Conservation (phyloP, 2,888 invertebrate genomes). For the Sipunculus nudus region DNA sequence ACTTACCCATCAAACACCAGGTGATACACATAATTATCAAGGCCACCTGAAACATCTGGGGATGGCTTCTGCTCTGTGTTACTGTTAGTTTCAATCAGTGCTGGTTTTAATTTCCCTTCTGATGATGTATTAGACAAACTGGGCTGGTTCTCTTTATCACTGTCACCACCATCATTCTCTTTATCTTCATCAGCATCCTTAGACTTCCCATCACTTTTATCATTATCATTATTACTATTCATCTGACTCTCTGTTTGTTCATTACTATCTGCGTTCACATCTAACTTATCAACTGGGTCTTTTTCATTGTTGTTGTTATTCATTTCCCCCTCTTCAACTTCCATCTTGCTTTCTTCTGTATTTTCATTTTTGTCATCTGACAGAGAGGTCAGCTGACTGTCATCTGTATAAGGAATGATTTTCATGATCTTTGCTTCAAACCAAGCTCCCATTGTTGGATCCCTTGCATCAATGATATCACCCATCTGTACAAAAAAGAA, state of each 20-base stretch:
- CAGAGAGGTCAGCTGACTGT: not conserved
- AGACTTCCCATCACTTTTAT: conserved; percentile 20
- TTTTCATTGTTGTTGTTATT: conserved; percentile 7
- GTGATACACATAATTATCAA: too few relatives aligned
- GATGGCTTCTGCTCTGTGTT: too few relatives aligned
- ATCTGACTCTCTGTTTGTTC: not conserved
- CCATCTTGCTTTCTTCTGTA: not conserved
- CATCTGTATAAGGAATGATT: conserved; percentile 21
- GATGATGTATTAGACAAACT: too few relatives aligned
- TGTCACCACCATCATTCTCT: conserved; percentile 29
- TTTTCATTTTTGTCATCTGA: not conserved
- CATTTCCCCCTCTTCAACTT: conserved; percentile 22
- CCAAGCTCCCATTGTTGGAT: conserved; percentile 77
- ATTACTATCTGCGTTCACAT: not conserved
- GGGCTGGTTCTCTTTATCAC: conserved; percentile 2
- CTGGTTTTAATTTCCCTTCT: too few relatives aligned
- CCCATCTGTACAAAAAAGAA: conserved; percentile 66
- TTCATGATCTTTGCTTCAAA: conserved; percentile 73
- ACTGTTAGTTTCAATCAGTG: too few relatives aligned
- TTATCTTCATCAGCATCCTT: conserved; percentile 26
- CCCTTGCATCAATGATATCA: conserved; percentile 76
- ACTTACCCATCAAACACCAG: too few relatives aligned
- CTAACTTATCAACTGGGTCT: not conserved
- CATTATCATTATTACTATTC: conserved; percentile 2
- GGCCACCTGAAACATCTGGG: too few relatives aligned